Conservation (phyloP, 30 jellyfish, hydroid and myxozoan genomes). For the Aurelia coerulea region DNA sequence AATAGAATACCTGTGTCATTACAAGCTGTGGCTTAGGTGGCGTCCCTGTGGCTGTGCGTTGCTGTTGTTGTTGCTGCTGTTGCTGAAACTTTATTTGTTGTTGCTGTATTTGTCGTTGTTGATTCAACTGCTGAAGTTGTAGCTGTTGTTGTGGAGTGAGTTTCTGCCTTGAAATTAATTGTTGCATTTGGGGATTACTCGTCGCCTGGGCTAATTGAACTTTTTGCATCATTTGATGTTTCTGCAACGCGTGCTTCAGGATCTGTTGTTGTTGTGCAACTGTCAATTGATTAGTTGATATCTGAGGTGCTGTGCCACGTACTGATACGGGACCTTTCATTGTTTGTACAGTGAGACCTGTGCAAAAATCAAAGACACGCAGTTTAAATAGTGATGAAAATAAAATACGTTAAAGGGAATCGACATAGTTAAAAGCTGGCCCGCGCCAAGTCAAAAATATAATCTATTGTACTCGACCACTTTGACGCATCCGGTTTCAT, state of each 20-base stretch:
- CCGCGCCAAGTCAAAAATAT: no score
- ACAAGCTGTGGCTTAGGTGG: slow-evolving; percentile 93
- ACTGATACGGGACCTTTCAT: slow-evolving; percentile 86
- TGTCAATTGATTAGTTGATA: slow-evolving; percentile 78
- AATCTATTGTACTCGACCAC: no score
- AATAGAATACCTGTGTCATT: slow-evolving; percentile 77
- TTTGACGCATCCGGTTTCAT: no score
- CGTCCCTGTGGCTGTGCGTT: slow-evolving; percentile 75
- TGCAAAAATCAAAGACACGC: not conserved
- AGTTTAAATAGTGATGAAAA: no score
- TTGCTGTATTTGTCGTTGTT: slow-evolving; percentile 87
- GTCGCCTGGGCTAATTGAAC: slow-evolving; percentile 74
- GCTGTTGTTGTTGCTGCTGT: slow-evolving; percentile 95
- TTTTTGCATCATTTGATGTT: slow-evolving; percentile 85
- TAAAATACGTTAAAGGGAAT: no score
- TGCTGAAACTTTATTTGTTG: slow-evolving; percentile 91
- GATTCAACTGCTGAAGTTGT: slow-evolving; percentile 84
- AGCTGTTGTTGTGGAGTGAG: slow-evolving; percentile 87
- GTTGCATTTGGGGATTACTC: slow-evolving; percentile 72
- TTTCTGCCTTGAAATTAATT: slow-evolving; percentile 87
- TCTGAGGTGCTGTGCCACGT: slow-evolving; percentile 91
- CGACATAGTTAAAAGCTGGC: no score
- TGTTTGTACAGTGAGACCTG: slow-evolving; percentile 90
- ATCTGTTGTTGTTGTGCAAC: slow-evolving; percentile 90
- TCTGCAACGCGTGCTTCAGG: slow-evolving; percentile 86